Conservation (phyloP, 30 jellyfish, hydroid and myxozoan species). For the Aurelia sp. region DNA sequence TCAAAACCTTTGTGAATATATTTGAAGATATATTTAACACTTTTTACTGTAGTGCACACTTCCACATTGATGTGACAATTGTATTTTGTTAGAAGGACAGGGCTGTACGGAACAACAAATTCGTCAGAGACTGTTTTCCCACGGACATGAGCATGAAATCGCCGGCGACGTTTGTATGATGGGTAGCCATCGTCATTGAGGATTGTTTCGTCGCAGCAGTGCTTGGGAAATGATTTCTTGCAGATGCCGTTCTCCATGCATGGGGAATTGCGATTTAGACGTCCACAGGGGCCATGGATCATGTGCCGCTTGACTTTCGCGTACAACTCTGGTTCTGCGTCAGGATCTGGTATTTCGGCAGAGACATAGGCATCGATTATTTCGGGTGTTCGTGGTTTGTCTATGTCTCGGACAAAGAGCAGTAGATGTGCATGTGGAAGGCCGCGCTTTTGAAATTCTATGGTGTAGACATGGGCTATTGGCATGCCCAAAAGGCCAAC, state of each 20-base stretch:
- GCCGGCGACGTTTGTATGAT: constrained; percentile 58
- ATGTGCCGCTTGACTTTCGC: background rate
- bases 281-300: too few species aligned
- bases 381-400: constrained; percentile 56
- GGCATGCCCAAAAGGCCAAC: constrained; percentile 35
- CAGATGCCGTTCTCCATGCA: too few species aligned
- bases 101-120: constrained; percentile 85
- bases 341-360: constrained; percentile 67
- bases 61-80: constrained; percentile 81
- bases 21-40: constrained; percentile 73
- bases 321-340: background rate
- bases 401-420: constrained; percentile 45
- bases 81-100: constrained; percentile 35
- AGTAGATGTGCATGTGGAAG: constrained; percentile 82
- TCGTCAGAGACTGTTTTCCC: constrained; percentile 9
- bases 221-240: background rate
- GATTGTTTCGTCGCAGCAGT: constrained; percentile 5
- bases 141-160: background rate
- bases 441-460: constrained; percentile 77
- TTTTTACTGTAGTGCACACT: constrained; percentile 62
- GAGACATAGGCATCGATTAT: constrained; percentile 56
- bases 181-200: constrained; percentile 67
- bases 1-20: constrained; percentile 80
- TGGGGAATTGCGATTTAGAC: too few species aligned
- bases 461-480: constrained; percentile 42